These are phyloP conservation scores for Eumeta japonica DNA, from an alignment of 1,140 invertebrate genomes.

Conservation along the genomic window DNA sequence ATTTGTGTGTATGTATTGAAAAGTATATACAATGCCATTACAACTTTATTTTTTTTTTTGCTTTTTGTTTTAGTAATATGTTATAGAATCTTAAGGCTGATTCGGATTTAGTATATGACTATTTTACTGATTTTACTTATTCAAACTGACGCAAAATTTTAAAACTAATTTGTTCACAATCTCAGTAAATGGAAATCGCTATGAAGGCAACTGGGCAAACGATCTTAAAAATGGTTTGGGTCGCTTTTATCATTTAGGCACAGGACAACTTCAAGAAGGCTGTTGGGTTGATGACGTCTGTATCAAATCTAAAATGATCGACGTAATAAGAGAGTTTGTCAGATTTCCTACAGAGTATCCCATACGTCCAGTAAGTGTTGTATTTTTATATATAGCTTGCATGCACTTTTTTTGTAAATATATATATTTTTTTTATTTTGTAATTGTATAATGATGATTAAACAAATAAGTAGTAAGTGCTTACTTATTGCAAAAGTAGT, in stretches of 20 bases:
- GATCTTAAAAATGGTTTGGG: conserved; percentile 61
- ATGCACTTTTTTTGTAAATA: neutral
- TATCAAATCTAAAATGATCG: conserved; percentile 53
- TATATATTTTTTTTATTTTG: neutral
- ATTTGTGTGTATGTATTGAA: no score
- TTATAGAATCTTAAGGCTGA: no score
- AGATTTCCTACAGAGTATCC: conserved; percentile 55
- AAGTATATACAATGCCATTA: no score
- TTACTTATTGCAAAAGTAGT: neutral
- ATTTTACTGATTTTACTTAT: no score
- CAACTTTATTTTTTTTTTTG: conserved; percentile 12
- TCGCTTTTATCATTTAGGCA: conserved; percentile 61
- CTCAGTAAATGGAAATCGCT: conserved; percentile 60
- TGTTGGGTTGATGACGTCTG: conserved; percentile 57
- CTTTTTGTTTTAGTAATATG: conserved; percentile 8
- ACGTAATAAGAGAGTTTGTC: conserved; percentile 59
- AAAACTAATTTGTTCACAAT: conserved; percentile 2
- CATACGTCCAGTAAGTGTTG: conserved; percentile 50
- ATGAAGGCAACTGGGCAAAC: conserved; percentile 61
- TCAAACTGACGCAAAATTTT: no score
- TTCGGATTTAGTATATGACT: no score
- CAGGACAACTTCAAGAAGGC: conserved; percentile 63
- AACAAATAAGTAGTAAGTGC: neutral
- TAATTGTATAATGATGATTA: neutral
- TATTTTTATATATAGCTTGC: neutral